Evolutionary conservation across 1,140 invertebrate species (phyloP), one percentile per base, ranked within the genome.

Genomic region (Aphidius gifuensis): DNA sequence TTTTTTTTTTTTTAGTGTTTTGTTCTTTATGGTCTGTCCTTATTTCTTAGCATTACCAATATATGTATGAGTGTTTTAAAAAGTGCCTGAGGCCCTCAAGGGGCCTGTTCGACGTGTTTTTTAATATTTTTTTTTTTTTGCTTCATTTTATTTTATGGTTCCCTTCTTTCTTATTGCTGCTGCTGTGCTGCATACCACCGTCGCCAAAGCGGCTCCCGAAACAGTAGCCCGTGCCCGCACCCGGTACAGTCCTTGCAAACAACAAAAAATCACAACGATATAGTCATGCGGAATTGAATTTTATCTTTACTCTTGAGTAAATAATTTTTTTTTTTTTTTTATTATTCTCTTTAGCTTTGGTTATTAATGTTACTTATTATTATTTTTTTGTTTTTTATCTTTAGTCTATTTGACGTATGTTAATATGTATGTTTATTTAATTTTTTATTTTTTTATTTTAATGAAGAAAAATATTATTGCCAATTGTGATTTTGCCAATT

Each of bases 41-140:
- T 38, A 8, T n/a, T 44, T 44, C 21, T 55, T 55, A 55, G 40
- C 39, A 38, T 40, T 55, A 55, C 39, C 39, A 40, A 40, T 55
- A 7, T 55, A n/a, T 16, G 11, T 55, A 42, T 43, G 32, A 47
- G 16, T 62, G 38, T 42, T 23, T 39, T 16, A 53, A 21, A 50
- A 42, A 53, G 42, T 56, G 49, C 49, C 45, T 59, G 48, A n/a
- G 55, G 16, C 50, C 21, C 58, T 40, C 55, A 47, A 43, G 48
- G 59, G 62, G 59, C 60, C 60, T 60, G 78, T 80, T 75, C 72
- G 78, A 79, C 79, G 77, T 79, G 79, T 80, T 81, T 80, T 81
- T 81, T 81, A 77, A 73, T 68, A 71, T 74, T 9, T 54, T 3
- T 48, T 58, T 23, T 32, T 32, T 32, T 32, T 32, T 59, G 58